Base-by-base conservation (phyloP, 2,797 vertebrate genomes). In the Gambusia yucatana region DNA sequence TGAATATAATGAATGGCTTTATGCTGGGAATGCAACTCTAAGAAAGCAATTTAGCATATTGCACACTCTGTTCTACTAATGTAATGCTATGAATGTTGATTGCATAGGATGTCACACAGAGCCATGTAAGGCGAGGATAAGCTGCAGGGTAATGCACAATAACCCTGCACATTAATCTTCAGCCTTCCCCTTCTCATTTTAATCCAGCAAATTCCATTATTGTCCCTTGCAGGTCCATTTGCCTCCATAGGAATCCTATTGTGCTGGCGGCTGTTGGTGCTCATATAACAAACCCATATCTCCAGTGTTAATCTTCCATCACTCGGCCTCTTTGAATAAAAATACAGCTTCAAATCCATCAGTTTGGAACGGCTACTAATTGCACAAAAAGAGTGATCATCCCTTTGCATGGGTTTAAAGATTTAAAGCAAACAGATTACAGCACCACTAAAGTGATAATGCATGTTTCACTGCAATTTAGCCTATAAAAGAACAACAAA, bases 131-230 rank as follows among this genome's bases (percentile, higher is more conserved):
- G 91, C 86, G 71, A 93, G 93, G 93, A 94, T 94, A 90, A 95
- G 89, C 91, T 72, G 85, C 33, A 52, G 90, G 86, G 86, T 94
- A 94, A 95, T 94, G 93, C 92, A 93, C 90, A 94, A 94, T 92
- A 94, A 92, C 92, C 90, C 80, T 36, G 70, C 50, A 91, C 94
- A 95, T 96, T 96, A 95, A 93, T 92, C 92, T 93, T 87, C 83
- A 71, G 46, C 85, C 84, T 73, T 70, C 67, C 82, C 83, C 75
- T 50, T 86, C 82, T 86, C 78, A 72, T 89, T 92, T 93, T 94
- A 96, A 94, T 95, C 94, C 91, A 80, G 87, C 89, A 93, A 94
- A 95, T 95, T 94, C 93, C 92, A 94, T 95, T 94, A 93, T 94
- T 94, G 90, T 63, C 81, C 85, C 77, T 85, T 6, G 75, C 82